These are phyloP conservation scores for Agriopis marginaria DNA, from an alignment of 2,888 invertebrate genomes.

Conservation along the genomic window DNA sequence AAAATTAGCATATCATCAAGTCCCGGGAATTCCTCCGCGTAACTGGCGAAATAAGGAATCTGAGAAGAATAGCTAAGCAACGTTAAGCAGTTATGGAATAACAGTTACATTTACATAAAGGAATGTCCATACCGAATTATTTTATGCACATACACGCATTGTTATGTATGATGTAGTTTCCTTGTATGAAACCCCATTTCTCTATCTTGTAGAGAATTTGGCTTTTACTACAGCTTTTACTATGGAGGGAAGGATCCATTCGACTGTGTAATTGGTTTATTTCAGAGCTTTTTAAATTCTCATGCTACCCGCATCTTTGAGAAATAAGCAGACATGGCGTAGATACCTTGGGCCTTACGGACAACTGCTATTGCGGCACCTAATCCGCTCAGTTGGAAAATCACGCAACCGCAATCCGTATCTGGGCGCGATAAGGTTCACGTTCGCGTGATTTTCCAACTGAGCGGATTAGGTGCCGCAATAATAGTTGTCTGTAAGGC, in stretches of 20 bases:
- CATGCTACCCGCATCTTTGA: too few relatives aligned
- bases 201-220: neutral
- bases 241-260: neutral
- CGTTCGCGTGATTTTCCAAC: too few relatives aligned
- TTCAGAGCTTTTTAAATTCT: neutral
- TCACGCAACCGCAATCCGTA: too few relatives aligned
- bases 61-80: conserved; percentile 40
- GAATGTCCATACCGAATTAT: conserved; percentile 23
- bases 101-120: conserved; percentile 35
- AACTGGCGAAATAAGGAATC: conserved; percentile 41
- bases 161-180: conserved; percentile 12
- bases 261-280: conserved; percentile 2
- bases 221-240: neutral
- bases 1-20: conserved; percentile 57
- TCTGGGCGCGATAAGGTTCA: too few relatives aligned
- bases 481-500: too few relatives aligned
- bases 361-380: too few relatives aligned
- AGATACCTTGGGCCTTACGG: too few relatives aligned
- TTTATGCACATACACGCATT: conserved; percentile 14
- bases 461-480: too few relatives aligned
- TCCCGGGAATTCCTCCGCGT: conserved; percentile 32
- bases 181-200: neutral
- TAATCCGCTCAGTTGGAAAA: too few relatives aligned
- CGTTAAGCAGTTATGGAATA: conserved; percentile 41
- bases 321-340: too few relatives aligned